Base-by-base conservation (phyloP, 1,140 invertebrate species). In the Drosophila teissieri region DNA sequence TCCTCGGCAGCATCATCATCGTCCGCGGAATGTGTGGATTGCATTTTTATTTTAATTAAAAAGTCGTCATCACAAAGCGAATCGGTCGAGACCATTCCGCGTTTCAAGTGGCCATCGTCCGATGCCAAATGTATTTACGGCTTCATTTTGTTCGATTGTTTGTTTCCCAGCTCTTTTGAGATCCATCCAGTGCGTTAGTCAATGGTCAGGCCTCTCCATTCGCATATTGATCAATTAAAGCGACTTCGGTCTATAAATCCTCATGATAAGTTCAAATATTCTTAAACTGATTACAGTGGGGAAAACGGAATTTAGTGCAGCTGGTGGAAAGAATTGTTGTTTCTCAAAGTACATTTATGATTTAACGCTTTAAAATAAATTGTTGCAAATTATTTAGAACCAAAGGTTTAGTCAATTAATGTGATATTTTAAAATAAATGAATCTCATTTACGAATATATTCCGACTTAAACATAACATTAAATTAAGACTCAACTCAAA, bases 31-130 rank as follows among this genome's bases (percentile, higher is more conserved):
- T 77, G 68, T 78, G 82, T 69, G 72, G 73, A 68, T 77, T 79
- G 83, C 83, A 89, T 88, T 89, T 88, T 88, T 89, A 88, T 88
- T 89, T 86, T 86, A 86, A 86, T 86, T 89, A 88, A 88, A 88
- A 88, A 88, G 79, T 89, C 84, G 70, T 68, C 61, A 69, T 63
- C 76, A 83, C 83, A 88, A 88, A 88, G 80, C 75, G 67, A 76
- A 65, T 62, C 74, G 61, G 80, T 62, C 73, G 78, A 80, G 76
- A 78, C 78, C 74, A 67, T 75, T 53, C 19, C 73, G 42, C 72
- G 48, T 64, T 75, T 86, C 74, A 86, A 86, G 79, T 86, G 82
- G 78, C 74, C 83, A 88, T 79, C 75, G 58, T 39, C 49, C 75
- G 74, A 85, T 88, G 80, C 84, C 83, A 86, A 86, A 88, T 89